A percentile compares a stretch with the other conserved stretches of the same genome.
Evolutionary conservation across 2,888 invertebrate species (phyloP).

Genomic region (Osedax fenrisi): DNA sequence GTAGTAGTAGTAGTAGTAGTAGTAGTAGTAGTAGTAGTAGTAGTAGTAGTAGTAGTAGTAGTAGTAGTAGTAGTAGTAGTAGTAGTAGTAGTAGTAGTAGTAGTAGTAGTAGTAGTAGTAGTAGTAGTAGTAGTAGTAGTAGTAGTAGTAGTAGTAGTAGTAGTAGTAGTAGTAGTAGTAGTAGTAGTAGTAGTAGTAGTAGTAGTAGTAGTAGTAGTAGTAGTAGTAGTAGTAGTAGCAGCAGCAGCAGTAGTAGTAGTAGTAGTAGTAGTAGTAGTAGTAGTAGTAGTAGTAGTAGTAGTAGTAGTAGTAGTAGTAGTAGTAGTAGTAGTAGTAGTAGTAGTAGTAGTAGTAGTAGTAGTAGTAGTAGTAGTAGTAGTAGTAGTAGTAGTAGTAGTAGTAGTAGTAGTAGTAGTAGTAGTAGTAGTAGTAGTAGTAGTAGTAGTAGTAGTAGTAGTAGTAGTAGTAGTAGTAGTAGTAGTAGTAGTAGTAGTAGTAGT

Average conservation of each 20-base stretch:
- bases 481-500: conserved; percentile 15
- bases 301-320: background rate
- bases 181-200: background rate
- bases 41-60: conserved; percentile 8
- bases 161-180: conserved; percentile 1
- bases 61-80: conserved; percentile 21
- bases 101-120: conserved; percentile 25
- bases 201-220: conserved; percentile 7
- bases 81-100: conserved; percentile 24
- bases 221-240: conserved; percentile 1
- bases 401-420: conserved; percentile 17
- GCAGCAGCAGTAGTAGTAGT: background rate
- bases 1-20: conserved; percentile 17
- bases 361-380: background rate
- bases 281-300: background rate
- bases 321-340: background rate
- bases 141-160: conserved; percentile 9
- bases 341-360: background rate
- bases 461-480: conserved; percentile 13
- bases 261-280: background rate
- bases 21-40: conserved; percentile 13
- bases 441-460: conserved; percentile 11
- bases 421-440: conserved; percentile 24
- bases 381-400: conserved; percentile 1
- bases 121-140: conserved; percentile 19